Evolutionary conservation across 2,797 vertebrate genomes (phyloP).

Genomic region (Perodicticus potto): DNA sequence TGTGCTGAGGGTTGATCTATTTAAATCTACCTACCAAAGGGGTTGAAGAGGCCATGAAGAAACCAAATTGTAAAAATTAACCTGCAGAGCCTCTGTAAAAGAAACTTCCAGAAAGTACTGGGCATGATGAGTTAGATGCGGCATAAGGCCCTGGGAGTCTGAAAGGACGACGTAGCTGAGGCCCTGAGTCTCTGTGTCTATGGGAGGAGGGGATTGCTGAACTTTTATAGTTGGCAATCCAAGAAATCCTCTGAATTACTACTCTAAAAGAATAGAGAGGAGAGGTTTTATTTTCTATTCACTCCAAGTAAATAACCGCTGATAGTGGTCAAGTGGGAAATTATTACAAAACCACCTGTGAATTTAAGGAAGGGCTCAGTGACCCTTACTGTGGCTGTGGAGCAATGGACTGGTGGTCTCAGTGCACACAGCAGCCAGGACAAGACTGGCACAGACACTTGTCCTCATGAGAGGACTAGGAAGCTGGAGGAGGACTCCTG

Average conservation of each 20-base stretch:
- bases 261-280: background rate
- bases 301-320: background rate
- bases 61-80: background rate
- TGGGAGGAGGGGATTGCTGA: background rate
- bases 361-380: background rate
- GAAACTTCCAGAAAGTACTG: background rate
- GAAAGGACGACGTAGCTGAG: background rate
- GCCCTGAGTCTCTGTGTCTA: background rate
- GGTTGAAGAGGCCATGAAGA: background rate
- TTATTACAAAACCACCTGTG: background rate
- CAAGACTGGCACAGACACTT: fast-evolving
- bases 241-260: background rate
- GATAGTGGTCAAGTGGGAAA: background rate
- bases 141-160: background rate
- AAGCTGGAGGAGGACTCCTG: background rate
- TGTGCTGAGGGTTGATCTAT: background rate
- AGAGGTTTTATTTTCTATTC: background rate
- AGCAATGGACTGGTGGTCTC: fast-evolving
- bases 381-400: background rate
- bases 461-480: background rate
- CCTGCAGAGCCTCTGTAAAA: background rate
- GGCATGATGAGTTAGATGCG: background rate
- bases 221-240: background rate
- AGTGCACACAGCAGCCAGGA: background rate
- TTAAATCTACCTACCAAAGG: background rate